Evolutionary conservation across 2,888 invertebrate species (phyloP).

Genomic region (Drosophila leonis): DNA sequence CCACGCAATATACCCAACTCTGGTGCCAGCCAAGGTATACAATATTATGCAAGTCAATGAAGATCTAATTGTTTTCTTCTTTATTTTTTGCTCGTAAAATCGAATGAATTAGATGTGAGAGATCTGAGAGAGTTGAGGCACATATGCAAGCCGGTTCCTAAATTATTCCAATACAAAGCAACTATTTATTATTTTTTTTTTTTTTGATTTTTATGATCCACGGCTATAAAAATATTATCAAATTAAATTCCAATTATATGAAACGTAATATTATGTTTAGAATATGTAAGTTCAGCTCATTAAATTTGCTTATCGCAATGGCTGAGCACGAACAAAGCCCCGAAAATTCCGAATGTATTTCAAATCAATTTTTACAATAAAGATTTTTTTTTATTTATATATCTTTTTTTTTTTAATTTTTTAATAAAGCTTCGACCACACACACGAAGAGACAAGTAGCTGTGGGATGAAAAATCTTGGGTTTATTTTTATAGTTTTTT

Average conservation of each 20-base stretch:
- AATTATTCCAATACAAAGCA: slow-evolving; percentile 40
- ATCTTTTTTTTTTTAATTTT: background rate
- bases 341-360: slow-evolving; percentile 30
- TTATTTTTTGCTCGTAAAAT: slow-evolving; percentile 65
- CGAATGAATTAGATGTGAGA: slow-evolving; percentile 31
- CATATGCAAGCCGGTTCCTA: slow-evolving; percentile 33
- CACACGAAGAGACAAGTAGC: slow-evolving; percentile 53
- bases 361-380: slow-evolving; percentile 39
- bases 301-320: slow-evolving; percentile 61
- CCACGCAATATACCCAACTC: background rate
- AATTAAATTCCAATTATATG: slow-evolving; percentile 70
- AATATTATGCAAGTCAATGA: slow-evolving; percentile 64
- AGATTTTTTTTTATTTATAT: slow-evolving; percentile 4
- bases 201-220: slow-evolving; percentile 36
- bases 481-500: slow-evolving; percentile 41
- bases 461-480: slow-evolving; percentile 16
- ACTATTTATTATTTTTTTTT: slow-evolving; percentile 10
- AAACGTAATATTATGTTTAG: slow-evolving; percentile 19
- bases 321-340: slow-evolving; percentile 27
- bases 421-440: slow-evolving; percentile 40
- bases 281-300: slow-evolving; percentile 47
- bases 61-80: slow-evolving; percentile 47
- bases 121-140: background rate
- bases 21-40: slow-evolving; percentile 1
- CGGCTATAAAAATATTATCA: slow-evolving; percentile 66